Base-by-base conservation (phyloP, 2,888 invertebrate genomes). In the Parnassius glacialis region DNA sequence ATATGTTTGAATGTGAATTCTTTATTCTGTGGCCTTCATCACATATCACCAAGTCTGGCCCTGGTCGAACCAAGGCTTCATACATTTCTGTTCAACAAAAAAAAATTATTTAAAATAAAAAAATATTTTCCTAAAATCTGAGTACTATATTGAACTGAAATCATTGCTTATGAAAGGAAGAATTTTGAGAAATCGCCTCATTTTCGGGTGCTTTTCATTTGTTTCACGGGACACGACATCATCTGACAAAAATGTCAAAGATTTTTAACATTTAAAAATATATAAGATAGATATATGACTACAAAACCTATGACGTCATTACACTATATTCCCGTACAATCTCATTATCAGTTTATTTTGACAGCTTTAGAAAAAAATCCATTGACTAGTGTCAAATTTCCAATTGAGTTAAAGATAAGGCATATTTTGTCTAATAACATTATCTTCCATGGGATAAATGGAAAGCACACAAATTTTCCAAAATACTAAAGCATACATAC, bases 11-110 rank as follows among this genome's bases (percentile, higher is more conserved):
- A 77, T 98, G 98, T 0, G 98, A 97, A 84, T 99, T 99, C 86
- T 99, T 99, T 69, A 99, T 99, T 20, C 99, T 93, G 83, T 99
- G 99, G 0, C 99, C 98, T 85, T 98, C 98, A 74, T 98, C 98
- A 80, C 98, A 98, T 67, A 98, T 97, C 0, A 98, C 96, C 58
- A 98, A 87, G 87, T 98, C 98, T 0, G 98, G 98, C 0, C 98
- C 98, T 0, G 98, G 98, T 73, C 94, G 95, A 0, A 98, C 96
- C 47, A 99, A 84, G 0, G 97, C 96, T 67, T 94, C 93, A 74
- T 96, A 96, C 86, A 98, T 96, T 78, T 96, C 96, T 95, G 83
- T 20, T 88, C 91, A 62, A 43, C 9, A 58, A 59, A 48, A 51
- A 25, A 51, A 16, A 0, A 52, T n/a, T 2, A 25, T 41, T 53